Base-by-base conservation (phyloP, 2,888 invertebrate genomes). In the Meiosimyza decipiens region DNA sequence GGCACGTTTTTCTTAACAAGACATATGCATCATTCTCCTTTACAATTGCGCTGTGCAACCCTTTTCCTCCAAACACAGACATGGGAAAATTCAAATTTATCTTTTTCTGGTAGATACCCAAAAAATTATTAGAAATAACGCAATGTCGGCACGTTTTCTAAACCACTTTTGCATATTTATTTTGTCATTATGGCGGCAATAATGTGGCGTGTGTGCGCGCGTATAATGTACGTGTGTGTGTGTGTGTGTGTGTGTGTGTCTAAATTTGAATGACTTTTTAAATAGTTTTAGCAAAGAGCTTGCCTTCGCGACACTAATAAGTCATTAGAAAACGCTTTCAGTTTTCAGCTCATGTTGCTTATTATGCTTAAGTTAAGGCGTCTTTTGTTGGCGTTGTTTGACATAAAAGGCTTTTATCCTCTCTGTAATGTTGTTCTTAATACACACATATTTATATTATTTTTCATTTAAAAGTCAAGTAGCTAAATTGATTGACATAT, bases 101-200 rank as follows among this genome's bases (percentile, higher is more conserved):
- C 80, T 79, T 77, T 57, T 73, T 54, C 28, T 33, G 28, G 59
- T 60, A 47, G n/a, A 55, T 63, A 65, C 47, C 68, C 69, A 67
- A 73, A 71, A 71, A 66, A 71, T 73, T 68, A 72, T 70, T 70
- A 70, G 70, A 70, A 70, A 63, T 60, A 67, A 72, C 57, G 65
- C 59, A 65, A 59, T 59, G 59, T 71, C 50, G 51, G 81, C 83
- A 83, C 83, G 83, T 81, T 81, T 79, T 76, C 76, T 78, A 78
- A 84, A 83, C 83, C 83, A 82, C 83, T 84, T 83, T 82, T 78
- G 83, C 84, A 83, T 85, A 85, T 85, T 86, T 85, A 86, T 85
- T 86, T 85, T 85, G 84, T 85, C 85, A 86, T 85, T 85, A 85
- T 83, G 85, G 82, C 81, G 83, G 81, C 81, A 81, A 82, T 82